phyloP scores from a whole-genome alignment of 2,113 vertebrate species.

The Rhizomys pruinosus region DNA sequence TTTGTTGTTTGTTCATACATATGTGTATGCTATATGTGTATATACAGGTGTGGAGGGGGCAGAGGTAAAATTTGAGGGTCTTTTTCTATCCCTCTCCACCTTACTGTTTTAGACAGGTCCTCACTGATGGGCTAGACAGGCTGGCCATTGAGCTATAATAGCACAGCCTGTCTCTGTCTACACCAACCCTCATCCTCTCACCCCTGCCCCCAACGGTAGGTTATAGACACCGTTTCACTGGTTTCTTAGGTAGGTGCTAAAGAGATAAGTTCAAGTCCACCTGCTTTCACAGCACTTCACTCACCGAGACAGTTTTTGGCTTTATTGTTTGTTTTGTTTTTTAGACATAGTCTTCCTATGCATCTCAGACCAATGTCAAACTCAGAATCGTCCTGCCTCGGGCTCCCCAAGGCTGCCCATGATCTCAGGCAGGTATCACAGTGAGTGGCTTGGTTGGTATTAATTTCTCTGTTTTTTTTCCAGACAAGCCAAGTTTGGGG shows the following conservation, averaged over 20 bases:
- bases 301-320: not conserved
- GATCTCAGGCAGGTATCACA: not conserved
- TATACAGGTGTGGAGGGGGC: not conserved
- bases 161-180: too few species aligned
- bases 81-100: not conserved
- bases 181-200: not conserved
- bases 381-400: too few species aligned
- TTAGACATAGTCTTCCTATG: not conserved
- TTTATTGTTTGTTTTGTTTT: not conserved
- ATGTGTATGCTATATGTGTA: not conserved
- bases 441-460: not conserved
- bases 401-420: too few species aligned
- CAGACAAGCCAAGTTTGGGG: slow-evolving; percentile 67
- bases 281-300: not conserved
- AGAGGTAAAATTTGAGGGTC: not conserved
- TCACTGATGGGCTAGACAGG: not conserved
- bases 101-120: too few species aligned
- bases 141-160: not conserved
- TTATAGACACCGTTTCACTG: not conserved
- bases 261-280: not conserved
- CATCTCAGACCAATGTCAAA: not conserved
- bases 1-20: not conserved
- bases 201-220: not conserved
- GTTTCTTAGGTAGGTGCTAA: not conserved
- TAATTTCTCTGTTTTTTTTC: slow-evolving; percentile 1